Evolutionary conservation across 2,888 invertebrate species (phyloP), one percentile per base, ranked within the genome.

Genomic region (Drosophila rellima): DNA sequence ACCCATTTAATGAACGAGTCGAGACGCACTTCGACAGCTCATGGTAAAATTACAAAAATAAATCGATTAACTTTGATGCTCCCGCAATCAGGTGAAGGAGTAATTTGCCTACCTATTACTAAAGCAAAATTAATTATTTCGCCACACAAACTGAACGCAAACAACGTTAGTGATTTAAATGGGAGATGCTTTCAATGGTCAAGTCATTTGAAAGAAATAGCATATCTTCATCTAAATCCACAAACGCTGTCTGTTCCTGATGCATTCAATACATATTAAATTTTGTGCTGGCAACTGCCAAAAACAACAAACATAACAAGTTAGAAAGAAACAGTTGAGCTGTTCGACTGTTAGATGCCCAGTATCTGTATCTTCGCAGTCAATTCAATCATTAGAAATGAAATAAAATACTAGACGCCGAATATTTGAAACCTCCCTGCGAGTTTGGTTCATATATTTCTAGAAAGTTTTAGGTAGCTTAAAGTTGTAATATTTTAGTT

Each of bases 41-140:
- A 45, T 42, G 48, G 51, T 64, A 65, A 87, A 87, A 82, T 82
- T 87, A 84, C 65, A 68, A 78, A 67, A 82, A 84, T 82, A 82
- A 82, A 82, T 87, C 82, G 84, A 82, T 82, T 82, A 87, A 66
- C 70, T 78, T 39, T 50, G 68, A 70, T 70, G 55, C 51, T 50
- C 29, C 57, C 50, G 11, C 61, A 72, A 52, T 51, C 45, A 40
- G 78, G 70, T 64, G 61, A 68, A 56, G 67, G 59, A 68, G 70
- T 68, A 78, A 78, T 75, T 70, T 73, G 57, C 64, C 70, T 68
- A 64, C 74, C 74, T 85, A 85, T 83, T 88, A 83, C 71, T 70
- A 69, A 64, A 56, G 57, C 48, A 74, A 67, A 80, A 67, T 69
- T 80, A 86, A 80, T 82, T 86, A 82, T 47, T 51, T 54, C 7